Base-by-base conservation (phyloP, 2,113 vertebrate species). In the Capreolus pygargus region DNA sequence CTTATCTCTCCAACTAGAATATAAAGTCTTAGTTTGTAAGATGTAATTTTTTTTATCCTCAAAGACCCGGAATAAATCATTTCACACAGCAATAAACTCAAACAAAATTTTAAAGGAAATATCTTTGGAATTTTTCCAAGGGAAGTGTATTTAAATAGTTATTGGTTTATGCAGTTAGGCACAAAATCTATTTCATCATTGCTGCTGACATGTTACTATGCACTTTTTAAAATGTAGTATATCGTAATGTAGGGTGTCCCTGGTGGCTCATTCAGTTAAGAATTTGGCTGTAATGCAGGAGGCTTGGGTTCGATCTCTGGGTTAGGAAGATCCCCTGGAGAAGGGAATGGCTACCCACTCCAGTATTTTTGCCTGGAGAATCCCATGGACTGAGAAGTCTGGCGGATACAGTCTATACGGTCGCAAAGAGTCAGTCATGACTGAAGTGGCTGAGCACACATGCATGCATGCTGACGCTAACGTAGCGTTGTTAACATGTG, bases 21-120 rank as follows among this genome's bases (percentile, higher is more conserved):
- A 83, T 30, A 86, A 86, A 61, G 23, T 83, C 45, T 89, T 92
- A 47, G 52, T n/a, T 86, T 74, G 36, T 54, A 89, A 93, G 78
- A 64, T 82, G 86, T 82, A 92, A 6, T 70, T 55, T 6, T 30
- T 85, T 89, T 81, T 60, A 82, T 94, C 16, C 11, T 25, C 13
- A 76, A 82, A 95, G 16, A 52, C 23, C 14, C 52, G 50, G 7
- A 89, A 33, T 64, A 85, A 27, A 55, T 86, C 36, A 39, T 47
- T 82, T 96, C 19, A 60, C n/a, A 47, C 17, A 47, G 2, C 17
- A 61, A 43, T 86, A 61, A 81, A 89, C 5, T 27, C 28, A 78
- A 86, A 64, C 4, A 54, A 89, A 67, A 74, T n/a, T 74, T n/a
- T 89, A 90, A 95, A 81, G 43, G 16, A 86, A 61, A 83, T 58